Evolutionary conservation across 1,140 invertebrate species (phyloP).

Genomic region (Metopolophium dirhodum): DNA sequence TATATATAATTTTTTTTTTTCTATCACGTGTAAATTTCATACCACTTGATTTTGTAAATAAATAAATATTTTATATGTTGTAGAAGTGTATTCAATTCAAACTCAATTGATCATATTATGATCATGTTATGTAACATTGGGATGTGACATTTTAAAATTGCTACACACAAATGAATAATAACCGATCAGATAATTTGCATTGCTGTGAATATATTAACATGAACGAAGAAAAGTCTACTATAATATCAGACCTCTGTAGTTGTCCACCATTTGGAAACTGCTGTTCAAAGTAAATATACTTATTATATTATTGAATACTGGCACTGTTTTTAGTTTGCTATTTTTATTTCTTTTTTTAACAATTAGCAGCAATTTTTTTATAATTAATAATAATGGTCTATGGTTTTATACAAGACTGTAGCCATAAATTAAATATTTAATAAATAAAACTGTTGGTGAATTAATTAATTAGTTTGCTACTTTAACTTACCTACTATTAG

Average conservation of each 20-base stretch:
- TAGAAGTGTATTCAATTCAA: conserved; percentile 50
- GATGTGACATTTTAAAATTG: conserved; percentile 36
- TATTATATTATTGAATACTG: not conserved
- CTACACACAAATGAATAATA: conserved; percentile 46
- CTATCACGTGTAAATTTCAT: not conserved
- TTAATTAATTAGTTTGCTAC: not conserved
- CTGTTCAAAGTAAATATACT: conserved; percentile 63
- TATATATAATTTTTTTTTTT: conserved; percentile 9
- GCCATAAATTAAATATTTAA: not conserved
- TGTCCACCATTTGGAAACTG: conserved; percentile 67
- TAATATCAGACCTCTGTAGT: conserved; percentile 69
- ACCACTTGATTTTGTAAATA: conserved; percentile 33
- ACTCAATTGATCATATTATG: conserved; percentile 16
- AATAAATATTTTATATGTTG: conserved; percentile 57
- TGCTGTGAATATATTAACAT: conserved; percentile 69
- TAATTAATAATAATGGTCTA: not conserved
- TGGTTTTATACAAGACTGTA: not conserved
- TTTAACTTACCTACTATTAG: not conserved
- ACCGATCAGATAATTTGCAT: conserved; percentile 62
- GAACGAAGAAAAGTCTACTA: conserved; percentile 65
- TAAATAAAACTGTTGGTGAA: not conserved
- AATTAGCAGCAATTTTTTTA: not conserved
- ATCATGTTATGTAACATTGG: conserved; percentile 41
- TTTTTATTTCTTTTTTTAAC: not conserved
- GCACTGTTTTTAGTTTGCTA: not conserved